A percentile compares a stretch with the other conserved stretches of the same genome.
Conservation (phyloP, 2,797 vertebrate species). For the Cuniculus paca region DNA sequence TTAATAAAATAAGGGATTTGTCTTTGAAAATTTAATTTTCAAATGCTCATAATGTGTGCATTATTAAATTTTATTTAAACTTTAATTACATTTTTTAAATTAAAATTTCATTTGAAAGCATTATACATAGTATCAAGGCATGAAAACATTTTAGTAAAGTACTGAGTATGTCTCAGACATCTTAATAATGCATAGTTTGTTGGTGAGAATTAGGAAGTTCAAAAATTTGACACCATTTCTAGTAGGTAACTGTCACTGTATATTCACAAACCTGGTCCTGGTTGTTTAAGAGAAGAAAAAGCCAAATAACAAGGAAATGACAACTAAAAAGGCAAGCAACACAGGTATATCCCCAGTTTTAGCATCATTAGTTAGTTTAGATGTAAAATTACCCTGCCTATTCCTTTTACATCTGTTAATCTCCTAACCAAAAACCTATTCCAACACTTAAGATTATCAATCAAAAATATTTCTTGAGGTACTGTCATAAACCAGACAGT, state of each 20-base stretch:
- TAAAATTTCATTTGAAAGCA: neutral
- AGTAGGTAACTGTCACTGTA: neutral
- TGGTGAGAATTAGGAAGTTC: constrained; percentile 1
- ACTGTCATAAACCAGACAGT: neutral
- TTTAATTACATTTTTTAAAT: neutral
- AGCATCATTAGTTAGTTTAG: neutral
- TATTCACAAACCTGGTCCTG: neutral
- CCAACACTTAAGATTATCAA: neutral
- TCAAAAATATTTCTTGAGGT: constrained; percentile 55
- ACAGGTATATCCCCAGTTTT: neutral
- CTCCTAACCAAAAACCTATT: neutral
- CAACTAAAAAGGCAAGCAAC: neutral
- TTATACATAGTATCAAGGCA: neutral
- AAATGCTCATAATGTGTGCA: neutral
- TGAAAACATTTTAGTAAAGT: neutral
- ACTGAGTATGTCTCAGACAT: neutral
- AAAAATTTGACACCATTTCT: neutral
- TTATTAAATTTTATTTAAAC: neutral
- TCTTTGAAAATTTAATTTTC: neutral
- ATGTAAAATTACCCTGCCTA: neutral
- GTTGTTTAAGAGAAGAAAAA: constrained; percentile 1
- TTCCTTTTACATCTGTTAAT: neutral
- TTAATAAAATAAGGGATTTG: neutral
- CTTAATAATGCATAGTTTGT: neutral
- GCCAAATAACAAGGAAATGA: neutral